These are phyloP conservation scores for Diogma glabrata DNA, from an alignment of 2,888 invertebrate genomes.

Conservation along the genomic window DNA sequence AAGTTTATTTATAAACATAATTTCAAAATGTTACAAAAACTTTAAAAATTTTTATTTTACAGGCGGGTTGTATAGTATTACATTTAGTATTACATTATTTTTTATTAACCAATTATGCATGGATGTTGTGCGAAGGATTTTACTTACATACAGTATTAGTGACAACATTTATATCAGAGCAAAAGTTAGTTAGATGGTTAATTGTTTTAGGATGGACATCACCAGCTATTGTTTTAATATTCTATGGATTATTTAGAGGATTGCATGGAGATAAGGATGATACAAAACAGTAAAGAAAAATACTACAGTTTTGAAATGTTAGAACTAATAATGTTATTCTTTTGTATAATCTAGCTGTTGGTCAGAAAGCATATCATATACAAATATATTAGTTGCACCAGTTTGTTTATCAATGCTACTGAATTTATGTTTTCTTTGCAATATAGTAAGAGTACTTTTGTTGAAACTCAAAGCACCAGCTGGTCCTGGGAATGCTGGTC, in stretches of 20 bases:
- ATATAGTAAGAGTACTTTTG: slow-evolving; percentile 78
- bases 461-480: slow-evolving; percentile 63
- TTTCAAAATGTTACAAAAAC: no score
- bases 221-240: slow-evolving; percentile 52
- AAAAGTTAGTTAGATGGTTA: slow-evolving; percentile 70
- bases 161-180: slow-evolving; percentile 81
- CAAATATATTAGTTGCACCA: slow-evolving; percentile 61
- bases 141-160: slow-evolving; percentile 90
- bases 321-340: background rate
- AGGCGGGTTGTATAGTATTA: slow-evolving; percentile 69
- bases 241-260: slow-evolving; percentile 56
- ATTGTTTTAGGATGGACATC: slow-evolving; percentile 76
- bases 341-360: slow-evolving; percentile 48
- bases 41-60: slow-evolving; percentile 21
- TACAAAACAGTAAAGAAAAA: slow-evolving; percentile 44
- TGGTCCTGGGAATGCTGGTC: slow-evolving; percentile 51
- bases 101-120: slow-evolving; percentile 83
- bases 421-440: slow-evolving; percentile 76
- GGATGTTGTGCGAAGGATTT: slow-evolving; percentile 94
- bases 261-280: slow-evolving; percentile 39
- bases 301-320: background rate
- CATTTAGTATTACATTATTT: slow-evolving; percentile 79
- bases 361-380: slow-evolving; percentile 61
- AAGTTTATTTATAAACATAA: no score
- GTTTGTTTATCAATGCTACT: slow-evolving; percentile 69